phyloP scores from a whole-genome alignment of 1,140 invertebrate genomes.

The Tenebrio molitor region DNA sequence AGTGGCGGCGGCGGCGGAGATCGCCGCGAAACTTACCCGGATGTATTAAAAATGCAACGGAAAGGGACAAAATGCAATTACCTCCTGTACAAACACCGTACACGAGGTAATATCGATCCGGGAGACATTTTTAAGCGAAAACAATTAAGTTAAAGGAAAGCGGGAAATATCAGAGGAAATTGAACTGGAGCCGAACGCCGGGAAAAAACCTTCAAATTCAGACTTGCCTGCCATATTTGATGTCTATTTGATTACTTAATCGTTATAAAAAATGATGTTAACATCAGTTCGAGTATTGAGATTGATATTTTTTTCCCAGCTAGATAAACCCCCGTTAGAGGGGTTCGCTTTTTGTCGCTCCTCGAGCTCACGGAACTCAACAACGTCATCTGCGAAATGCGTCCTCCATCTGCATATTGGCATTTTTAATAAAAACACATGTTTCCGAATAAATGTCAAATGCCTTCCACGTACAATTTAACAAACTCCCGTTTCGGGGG shows the following conservation, averaged over 20 bases:
- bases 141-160: constrained; percentile 19
- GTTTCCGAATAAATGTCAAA: too few species aligned
- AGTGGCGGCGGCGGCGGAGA: background rate
- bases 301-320: background rate
- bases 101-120: constrained; percentile 12
- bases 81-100: constrained; percentile 10
- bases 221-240: constrained; percentile 21
- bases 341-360: background rate
- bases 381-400: too few species aligned
- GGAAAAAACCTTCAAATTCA: constrained; percentile 7
- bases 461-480: too few species aligned
- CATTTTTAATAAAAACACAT: too few species aligned
- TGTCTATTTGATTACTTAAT: constrained; percentile 9
- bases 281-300: background rate
- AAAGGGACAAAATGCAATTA: constrained; percentile 19
- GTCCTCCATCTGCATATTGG: too few species aligned
- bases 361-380: too few species aligned
- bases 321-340: background rate
- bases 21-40: constrained; percentile 1
- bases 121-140: constrained; percentile 20
- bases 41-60: constrained; percentile 34
- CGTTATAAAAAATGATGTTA: constrained; percentile 5
- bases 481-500: too few species aligned
- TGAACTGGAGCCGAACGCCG: constrained; percentile 3
- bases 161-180: constrained; percentile 34